Conservation (phyloP, 2,797 vertebrate species). For the Enteromius radiatus region DNA sequence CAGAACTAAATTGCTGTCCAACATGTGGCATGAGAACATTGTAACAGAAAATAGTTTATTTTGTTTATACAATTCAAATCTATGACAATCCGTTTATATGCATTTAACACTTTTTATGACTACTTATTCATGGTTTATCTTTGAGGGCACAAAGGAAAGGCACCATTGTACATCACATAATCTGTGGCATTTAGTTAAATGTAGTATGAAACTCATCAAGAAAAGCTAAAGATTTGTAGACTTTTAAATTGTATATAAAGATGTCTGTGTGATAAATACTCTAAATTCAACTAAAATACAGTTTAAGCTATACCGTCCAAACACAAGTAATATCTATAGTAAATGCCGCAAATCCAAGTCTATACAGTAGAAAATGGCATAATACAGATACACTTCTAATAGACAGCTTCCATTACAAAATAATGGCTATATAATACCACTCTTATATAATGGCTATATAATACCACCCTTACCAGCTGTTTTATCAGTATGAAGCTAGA, state of each 20-base stretch:
- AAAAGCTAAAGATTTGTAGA: not conserved
- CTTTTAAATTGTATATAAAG: not conserved
- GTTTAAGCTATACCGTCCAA: not conserved
- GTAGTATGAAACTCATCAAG: slow-evolving; percentile 12
- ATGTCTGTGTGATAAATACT: not conserved
- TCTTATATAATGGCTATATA: not conserved
- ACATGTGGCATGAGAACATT: not conserved
- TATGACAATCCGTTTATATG: not conserved
- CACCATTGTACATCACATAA: slow-evolving; percentile 10
- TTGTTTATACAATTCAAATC: not conserved
- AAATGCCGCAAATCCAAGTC: not conserved
- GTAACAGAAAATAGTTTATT: not conserved
- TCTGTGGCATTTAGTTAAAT: not conserved
- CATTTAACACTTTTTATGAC: slow-evolving; percentile 1
- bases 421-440: not conserved
- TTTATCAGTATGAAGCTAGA: not conserved
- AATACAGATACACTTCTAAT: slow-evolving; percentile 10
- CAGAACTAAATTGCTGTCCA: not conserved
- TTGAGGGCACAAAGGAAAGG: slow-evolving; percentile 7
- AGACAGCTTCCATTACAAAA: not conserved
- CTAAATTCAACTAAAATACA: slow-evolving; percentile 6
- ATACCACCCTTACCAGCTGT: not conserved
- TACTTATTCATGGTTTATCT: not conserved
- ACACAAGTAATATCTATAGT: not conserved
- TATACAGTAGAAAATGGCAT: slow-evolving; percentile 16